Evolutionary conservation across 2,888 invertebrate species (phyloP).

Genomic region (Cephus rjabovi): DNA sequence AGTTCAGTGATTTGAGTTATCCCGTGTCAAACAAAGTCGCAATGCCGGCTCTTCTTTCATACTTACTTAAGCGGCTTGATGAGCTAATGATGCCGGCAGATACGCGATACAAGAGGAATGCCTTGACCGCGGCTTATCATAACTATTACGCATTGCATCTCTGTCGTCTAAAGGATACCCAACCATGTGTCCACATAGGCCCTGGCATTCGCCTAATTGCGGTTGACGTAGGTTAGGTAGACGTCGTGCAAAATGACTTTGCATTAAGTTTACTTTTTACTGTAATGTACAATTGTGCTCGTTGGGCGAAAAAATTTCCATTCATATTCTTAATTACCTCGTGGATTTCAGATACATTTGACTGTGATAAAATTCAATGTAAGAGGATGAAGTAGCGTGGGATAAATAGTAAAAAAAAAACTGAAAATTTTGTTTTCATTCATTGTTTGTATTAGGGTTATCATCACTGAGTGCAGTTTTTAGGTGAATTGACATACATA

Average conservation of each 20-base stretch:
- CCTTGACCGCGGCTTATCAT: neutral
- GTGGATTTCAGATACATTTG: neutral
- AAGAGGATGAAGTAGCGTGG: neutral
- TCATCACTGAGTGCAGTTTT: constrained; percentile 27
- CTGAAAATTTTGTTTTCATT: neutral
- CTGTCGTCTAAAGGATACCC: neutral
- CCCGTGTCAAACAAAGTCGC: neutral
- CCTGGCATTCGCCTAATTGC: neutral
- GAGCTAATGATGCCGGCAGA: constrained; percentile 35
- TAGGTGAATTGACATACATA: constrained; percentile 23
- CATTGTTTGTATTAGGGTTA: constrained; percentile 7
- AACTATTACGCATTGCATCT: neutral
- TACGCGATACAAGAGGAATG: constrained; percentile 17
- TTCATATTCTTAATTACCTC: neutral
- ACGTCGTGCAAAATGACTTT: neutral
- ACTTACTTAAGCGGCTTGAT: constrained; percentile 38
- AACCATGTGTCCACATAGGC: neutral
- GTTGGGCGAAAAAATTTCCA: neutral
- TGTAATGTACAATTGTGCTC: neutral
- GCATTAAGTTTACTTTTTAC: neutral
- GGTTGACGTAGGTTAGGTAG: neutral
- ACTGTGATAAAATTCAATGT: neutral
- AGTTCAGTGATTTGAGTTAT: neutral
- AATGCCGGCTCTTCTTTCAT: constrained; percentile 27
- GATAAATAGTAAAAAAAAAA: neutral